Conservation (phyloP, 2,797 vertebrate genomes). For the Helarctos malayanus region DNA sequence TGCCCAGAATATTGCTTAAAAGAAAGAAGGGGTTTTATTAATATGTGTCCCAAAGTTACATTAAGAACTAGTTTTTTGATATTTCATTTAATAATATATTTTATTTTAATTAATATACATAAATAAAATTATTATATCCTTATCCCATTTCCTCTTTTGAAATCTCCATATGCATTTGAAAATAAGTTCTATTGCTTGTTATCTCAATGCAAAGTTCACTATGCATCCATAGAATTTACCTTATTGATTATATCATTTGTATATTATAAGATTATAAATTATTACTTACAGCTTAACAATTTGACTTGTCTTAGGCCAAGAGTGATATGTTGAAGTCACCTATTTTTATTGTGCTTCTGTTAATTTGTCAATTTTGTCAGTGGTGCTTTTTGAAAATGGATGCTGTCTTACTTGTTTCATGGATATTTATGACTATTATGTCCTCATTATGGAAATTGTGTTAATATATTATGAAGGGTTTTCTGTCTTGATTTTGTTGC, state of each 20-base stretch:
- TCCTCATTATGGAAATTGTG: neutral
- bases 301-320: neutral
- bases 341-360: neutral
- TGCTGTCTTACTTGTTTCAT: neutral
- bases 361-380: neutral
- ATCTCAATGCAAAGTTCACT: neutral
- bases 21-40: neutral
- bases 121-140: neutral
- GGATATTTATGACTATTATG: neutral
- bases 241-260: neutral
- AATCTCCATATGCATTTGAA: neutral
- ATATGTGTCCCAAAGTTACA: neutral
- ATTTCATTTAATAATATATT: neutral
- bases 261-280: neutral
- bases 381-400: neutral
- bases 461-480: neutral
- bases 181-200: neutral
- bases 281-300: neutral
- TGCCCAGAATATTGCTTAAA: neutral
- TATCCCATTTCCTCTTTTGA: neutral
- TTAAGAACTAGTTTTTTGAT: neutral
- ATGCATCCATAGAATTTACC: neutral
- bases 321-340: neutral
- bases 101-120: neutral
- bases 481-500: neutral